These are phyloP conservation scores for Oncorhynchus tshawytscha DNA, from an alignment of 2,113 vertebrate genomes.

Conservation along the genomic window DNA sequence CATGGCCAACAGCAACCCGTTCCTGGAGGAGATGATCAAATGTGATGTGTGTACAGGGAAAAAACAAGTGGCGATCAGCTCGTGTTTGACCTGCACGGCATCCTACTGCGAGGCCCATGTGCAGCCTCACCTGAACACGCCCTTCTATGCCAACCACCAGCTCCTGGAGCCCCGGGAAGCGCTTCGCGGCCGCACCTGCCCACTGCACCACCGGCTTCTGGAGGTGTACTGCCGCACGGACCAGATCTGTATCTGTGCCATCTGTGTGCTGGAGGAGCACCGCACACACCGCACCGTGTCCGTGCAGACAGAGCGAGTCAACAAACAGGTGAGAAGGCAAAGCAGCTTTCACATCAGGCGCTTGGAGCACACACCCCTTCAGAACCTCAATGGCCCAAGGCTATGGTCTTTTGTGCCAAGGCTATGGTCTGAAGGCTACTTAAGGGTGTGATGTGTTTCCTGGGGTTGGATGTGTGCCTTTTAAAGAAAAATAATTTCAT, in stretches of 20 bases:
- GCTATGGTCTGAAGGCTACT: no score
- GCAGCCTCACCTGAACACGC: slow-evolving; percentile 51
- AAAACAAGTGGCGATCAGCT: slow-evolving; percentile 65
- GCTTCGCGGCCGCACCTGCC: slow-evolving; percentile 68
- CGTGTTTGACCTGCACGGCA: slow-evolving; percentile 76
- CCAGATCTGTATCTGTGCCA: slow-evolving; percentile 70
- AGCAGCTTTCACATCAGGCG: not conserved
- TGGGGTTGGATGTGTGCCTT: no score
- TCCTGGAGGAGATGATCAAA: slow-evolving; percentile 32
- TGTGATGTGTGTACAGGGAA: slow-evolving; percentile 74
- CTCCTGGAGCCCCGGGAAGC: slow-evolving; percentile 71
- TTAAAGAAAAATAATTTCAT: no score
- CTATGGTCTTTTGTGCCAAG: no score
- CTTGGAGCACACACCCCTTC: no score
- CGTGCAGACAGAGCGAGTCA: slow-evolving; percentile 66
- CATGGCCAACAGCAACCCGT: not conserved
- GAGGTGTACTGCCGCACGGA: slow-evolving; percentile 75
- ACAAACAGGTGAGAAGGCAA: slow-evolving; percentile 64
- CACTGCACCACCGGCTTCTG: slow-evolving; percentile 62
- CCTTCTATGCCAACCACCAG: slow-evolving; percentile 67
- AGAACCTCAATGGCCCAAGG: no score
- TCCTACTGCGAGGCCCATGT: slow-evolving; percentile 71
- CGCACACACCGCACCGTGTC: slow-evolving; percentile 70
- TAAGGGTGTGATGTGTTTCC: no score
- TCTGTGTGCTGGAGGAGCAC: slow-evolving; percentile 71